Conservation (phyloP, 2,113 vertebrate species). For the Platichthys flesus region DNA sequence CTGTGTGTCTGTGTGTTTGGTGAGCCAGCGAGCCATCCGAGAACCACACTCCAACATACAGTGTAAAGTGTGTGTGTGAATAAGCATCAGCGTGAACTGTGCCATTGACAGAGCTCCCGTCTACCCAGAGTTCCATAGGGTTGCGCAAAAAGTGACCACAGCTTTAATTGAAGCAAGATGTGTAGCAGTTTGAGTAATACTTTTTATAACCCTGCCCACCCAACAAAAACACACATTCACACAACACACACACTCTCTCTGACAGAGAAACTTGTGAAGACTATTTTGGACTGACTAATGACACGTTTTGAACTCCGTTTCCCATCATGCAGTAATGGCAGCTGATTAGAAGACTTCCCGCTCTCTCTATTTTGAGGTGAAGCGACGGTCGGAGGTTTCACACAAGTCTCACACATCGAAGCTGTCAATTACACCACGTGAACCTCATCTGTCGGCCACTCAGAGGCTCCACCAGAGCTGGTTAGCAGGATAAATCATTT, state of each 20-base stretch:
- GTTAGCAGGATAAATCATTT: not conserved
- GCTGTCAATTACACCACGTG: not conserved
- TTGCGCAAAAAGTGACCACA: constrained; percentile 78
- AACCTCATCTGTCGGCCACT: not conserved
- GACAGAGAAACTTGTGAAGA: constrained; percentile 39
- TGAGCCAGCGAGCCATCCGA: constrained; percentile 50
- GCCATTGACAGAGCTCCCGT: constrained; percentile 72
- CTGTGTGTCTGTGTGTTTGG: constrained; percentile 59
- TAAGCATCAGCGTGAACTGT: constrained; percentile 39
- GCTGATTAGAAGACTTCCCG: constrained; percentile 53
- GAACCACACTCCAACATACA: constrained; percentile 59
- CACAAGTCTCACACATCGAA: not conserved
- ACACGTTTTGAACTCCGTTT: constrained; percentile 60
- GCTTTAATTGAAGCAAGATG: constrained; percentile 79
- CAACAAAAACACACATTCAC: constrained; percentile 50
- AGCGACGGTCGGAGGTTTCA: constrained; percentile 15
- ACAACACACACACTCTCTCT: constrained; percentile 19
- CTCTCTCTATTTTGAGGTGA: constrained; percentile 41
- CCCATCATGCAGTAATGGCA: constrained; percentile 68
- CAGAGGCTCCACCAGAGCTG: not conserved
- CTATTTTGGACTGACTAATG: constrained; percentile 68
- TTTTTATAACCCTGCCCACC: constrained; percentile 59
- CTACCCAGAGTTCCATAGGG: constrained; percentile 76
- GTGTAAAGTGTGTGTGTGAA: not conserved
- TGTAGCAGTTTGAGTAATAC: constrained; percentile 72